Percentiles rank a stretch among this genome's conserved stretches.
Conservation (phyloP, 2,888 invertebrate species). For the Nebria salina region DNA sequence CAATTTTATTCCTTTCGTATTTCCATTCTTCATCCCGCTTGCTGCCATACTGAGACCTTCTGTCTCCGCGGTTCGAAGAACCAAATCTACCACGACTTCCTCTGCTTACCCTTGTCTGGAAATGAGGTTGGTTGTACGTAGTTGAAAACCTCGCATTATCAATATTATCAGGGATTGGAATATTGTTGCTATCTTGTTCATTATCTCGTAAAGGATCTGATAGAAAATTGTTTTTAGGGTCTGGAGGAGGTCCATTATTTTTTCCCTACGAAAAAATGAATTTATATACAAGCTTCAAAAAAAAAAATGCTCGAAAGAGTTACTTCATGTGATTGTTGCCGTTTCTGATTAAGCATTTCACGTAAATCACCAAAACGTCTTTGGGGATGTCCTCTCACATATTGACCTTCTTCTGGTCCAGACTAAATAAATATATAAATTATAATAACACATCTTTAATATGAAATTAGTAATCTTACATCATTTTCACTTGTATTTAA, state of each 20-base stretch:
- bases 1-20: conserved; percentile 4
- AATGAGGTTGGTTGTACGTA: conserved; percentile 10
- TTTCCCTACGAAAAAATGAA: background rate
- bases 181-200: conserved; percentile 9
- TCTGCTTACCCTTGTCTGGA: background rate
- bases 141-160: conserved; percentile 23
- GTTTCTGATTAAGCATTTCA: conserved; percentile 28
- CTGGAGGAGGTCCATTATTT: conserved; percentile 53
- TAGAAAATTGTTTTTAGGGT: conserved; percentile 55
- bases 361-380: conserved; percentile 31
- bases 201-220: conserved; percentile 54
- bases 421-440: background rate
- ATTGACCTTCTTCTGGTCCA: background rate
- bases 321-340: conserved; percentile 29
- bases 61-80: conserved; percentile 5
- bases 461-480: background rate
- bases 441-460: background rate
- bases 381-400: conserved; percentile 5
- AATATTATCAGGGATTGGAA: background rate
- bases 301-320: background rate
- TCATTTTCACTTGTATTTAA: background rate
- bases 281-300: background rate
- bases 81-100: conserved; percentile 12
- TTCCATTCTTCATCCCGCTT: conserved; percentile 20
- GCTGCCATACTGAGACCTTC: conserved; percentile 14